Base-by-base conservation (phyloP, 2,113 vertebrate species). In the Halichoerus grypus region DNA sequence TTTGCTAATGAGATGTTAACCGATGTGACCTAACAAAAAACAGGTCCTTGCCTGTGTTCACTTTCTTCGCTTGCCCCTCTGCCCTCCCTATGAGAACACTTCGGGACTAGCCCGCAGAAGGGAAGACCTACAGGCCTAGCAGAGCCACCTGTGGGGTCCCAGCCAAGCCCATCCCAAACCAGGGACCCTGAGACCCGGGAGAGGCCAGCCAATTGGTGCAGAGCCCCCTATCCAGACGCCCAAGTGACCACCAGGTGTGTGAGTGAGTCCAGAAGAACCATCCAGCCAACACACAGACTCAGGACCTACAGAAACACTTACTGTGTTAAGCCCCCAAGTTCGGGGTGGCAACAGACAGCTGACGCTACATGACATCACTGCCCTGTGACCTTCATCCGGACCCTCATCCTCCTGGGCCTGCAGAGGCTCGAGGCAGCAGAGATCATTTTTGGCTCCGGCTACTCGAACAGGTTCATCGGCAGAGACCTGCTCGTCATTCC, bases 361-460 rank as follows among this genome's bases (percentile, higher is more conserved):
- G 39, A 2, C 0, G 18, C 19, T 55, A 8, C 2, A 0, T 42
- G 4, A 26, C 14, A 19, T 59, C 16, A 15, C 36, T 55, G 21
- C 7, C 14, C 39, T 19, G 3, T 39, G 49, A 53, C 28, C 67
- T 61, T 49, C 39, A 24, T 42, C 71, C 53, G 8, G 28, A 51
- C 10, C 76, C 46, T 26, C 0, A 0, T 28, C 33, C 22, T 14
- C 33, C 88, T 31, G 33, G 46, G 24, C 26, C 88, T 80, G 21
- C 31, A 74, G 33, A 63, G 33, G 28, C 67, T 93, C 24, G 7
- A 31, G 33, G 67, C 53, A 61, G 12, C 22, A 33, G 24, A 51
- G 63, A 63, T 39, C 28, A 51, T 51, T 81, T 53, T 59, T 71
- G n/a, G 39, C 16, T 31, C 39, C 3, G 24, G 21, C 55, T 63